These are phyloP conservation scores for Muscicapa adusta DNA, from an alignment of 2,113 vertebrate species.

Conservation along the genomic window DNA sequence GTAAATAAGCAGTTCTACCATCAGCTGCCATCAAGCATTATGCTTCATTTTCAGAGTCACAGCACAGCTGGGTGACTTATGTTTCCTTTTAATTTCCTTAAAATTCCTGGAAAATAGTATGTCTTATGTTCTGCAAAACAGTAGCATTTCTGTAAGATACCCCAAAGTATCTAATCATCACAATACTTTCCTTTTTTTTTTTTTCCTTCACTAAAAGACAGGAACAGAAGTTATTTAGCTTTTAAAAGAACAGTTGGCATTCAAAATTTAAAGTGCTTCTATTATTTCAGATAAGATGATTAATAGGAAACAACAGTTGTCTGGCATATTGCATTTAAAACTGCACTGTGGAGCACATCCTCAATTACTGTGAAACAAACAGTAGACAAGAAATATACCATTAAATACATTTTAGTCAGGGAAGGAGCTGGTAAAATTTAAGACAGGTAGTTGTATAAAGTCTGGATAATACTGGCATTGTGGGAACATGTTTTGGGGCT, in stretches of 20 bases:
- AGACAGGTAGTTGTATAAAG: background rate
- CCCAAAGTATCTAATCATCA: background rate
- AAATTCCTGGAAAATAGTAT: constrained; percentile 25
- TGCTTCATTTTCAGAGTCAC: background rate
- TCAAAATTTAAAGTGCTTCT: background rate
- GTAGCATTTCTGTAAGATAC: background rate
- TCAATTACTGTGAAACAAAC: background rate
- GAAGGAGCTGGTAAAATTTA: background rate
- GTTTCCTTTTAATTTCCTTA: constrained; percentile 6
- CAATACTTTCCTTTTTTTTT: background rate
- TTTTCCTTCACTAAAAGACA: background rate
- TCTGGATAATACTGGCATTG: background rate
- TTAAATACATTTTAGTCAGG: background rate
- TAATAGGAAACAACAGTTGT: constrained; percentile 11
- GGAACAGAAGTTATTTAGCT: background rate
- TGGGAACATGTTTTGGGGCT: background rate
- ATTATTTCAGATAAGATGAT: constrained; percentile 30
- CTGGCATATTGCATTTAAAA: constrained; percentile 11
- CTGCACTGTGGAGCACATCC: background rate
- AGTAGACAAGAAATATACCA: background rate
- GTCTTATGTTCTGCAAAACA: background rate
- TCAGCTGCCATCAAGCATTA: background rate
- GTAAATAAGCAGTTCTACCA: background rate
- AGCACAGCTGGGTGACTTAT: background rate
- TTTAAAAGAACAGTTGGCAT: background rate